A percentile compares a stretch with the other conserved stretches of the same genome.
Evolutionary conservation across 2,113 vertebrate genomes (phyloP).

Genomic region (Coryphaenoides rupestris): DNA sequence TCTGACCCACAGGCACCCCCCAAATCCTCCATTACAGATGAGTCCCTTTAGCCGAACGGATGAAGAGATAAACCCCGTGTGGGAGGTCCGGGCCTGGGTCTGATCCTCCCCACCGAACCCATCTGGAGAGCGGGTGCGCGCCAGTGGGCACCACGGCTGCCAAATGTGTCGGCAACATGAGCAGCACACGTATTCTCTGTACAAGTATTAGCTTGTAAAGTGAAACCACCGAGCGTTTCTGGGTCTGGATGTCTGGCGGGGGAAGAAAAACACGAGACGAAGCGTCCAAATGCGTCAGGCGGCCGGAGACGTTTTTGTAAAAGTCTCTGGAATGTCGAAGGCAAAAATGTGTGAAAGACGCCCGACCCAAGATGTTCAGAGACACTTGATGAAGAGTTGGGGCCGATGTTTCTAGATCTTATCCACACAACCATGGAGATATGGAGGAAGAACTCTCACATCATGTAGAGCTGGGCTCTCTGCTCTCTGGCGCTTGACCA

Average conservation of each 20-base stretch:
- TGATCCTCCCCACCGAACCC: conserved; percentile 21
- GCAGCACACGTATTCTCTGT: conserved; percentile 39
- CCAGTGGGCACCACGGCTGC: conserved; percentile 11
- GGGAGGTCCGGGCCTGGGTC: conserved; percentile 32
- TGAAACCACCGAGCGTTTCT: not conserved
- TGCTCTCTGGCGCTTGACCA: no score
- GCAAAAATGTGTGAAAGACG: conserved; percentile 4
- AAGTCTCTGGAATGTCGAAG: not conserved
- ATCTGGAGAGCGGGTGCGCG: conserved; percentile 32
- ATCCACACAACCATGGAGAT: no score
- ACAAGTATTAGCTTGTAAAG: conserved; percentile 33
- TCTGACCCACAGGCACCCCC: not conserved
- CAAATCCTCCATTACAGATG: conserved; percentile 21
- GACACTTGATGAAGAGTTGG: no score
- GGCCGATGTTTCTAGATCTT: no score
- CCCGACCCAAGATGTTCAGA: no score
- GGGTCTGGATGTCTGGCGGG: conserved; percentile 1
- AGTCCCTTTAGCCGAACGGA: conserved; percentile 20
- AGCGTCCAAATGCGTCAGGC: conserved; percentile 13
- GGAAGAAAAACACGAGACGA: conserved; percentile 6
- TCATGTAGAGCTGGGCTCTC: no score
- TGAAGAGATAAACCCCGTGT: conserved; percentile 37
- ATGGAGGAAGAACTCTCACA: no score
- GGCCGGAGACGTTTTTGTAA: conserved; percentile 19
- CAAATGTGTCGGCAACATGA: conserved; percentile 28